Conservation (phyloP, 2,888 invertebrate species). For the Rotaria macrura region DNA sequence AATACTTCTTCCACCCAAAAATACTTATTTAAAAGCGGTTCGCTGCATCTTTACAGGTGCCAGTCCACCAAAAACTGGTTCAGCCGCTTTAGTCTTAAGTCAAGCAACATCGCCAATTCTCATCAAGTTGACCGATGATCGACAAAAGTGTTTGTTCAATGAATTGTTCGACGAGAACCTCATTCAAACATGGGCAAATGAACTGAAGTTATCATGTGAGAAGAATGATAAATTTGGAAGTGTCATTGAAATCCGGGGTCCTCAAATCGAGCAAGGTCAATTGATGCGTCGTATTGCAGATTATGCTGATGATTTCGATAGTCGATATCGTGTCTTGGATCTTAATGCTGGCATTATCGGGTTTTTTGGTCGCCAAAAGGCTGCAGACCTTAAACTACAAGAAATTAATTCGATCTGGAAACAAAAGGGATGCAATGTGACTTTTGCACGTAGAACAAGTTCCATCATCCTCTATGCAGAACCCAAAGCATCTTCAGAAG, state of each 20-base stretch:
- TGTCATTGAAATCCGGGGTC: neutral
- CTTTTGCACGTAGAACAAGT: neutral
- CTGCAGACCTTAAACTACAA: neutral
- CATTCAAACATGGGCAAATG: neutral
- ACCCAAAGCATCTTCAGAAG: neutral
- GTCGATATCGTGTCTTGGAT: neutral
- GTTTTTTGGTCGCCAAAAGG: neutral
- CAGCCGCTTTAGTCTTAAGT: neutral
- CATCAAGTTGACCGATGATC: neutral
- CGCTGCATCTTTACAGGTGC: neutral
- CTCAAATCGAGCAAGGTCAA: neutral
- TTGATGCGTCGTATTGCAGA: neutral
- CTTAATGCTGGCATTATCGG: neutral
- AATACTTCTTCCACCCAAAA: neutral
- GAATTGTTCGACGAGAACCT: neutral
- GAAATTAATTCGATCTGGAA: neutral
- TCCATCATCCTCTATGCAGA: neutral
- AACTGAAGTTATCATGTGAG: neutral
- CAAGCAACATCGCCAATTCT: neutral
- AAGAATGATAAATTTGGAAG: neutral
- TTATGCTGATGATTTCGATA: neutral
- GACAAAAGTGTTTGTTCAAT: neutral
- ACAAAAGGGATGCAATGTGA: neutral
- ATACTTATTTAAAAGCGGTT: neutral
- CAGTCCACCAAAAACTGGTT: neutral